These are phyloP conservation scores for Aleiodes testaceus DNA, from an alignment of 2,888 invertebrate genomes.

Conservation along the genomic window DNA sequence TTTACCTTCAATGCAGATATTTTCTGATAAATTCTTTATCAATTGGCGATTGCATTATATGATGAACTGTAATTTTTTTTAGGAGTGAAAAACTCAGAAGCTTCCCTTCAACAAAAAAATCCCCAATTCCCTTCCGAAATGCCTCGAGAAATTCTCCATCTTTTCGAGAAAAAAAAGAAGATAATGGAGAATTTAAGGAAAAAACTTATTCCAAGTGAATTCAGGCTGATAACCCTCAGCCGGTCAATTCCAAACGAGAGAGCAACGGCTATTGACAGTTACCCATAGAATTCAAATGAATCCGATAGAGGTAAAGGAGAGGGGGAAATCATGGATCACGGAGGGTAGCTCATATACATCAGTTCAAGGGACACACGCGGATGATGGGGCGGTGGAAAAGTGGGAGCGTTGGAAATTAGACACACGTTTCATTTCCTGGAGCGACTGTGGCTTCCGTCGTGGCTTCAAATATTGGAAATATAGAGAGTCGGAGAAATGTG, in stretches of 20 bases:
- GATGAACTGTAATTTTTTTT: no score
- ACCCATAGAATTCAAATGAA: slow-evolving; percentile 9
- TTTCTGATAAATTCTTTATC: no score
- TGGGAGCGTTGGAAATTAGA: slow-evolving; percentile 69
- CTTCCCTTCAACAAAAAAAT: no score
- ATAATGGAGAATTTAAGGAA: no score
- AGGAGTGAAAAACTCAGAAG: no score
- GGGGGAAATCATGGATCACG: slow-evolving; percentile 13
- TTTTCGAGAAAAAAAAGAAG: no score
- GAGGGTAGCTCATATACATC: slow-evolving; percentile 20
- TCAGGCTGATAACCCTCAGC: no score
- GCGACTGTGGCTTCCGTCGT: slow-evolving; percentile 68
- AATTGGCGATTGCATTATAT: no score
- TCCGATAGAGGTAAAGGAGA: slow-evolving; percentile 2
- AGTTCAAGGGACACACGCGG: slow-evolving; percentile 19
- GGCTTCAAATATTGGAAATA: slow-evolving; percentile 71
- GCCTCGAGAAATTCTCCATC: no score
- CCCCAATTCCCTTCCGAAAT: no score
- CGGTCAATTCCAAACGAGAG: slow-evolving; percentile 5
- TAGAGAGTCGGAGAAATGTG: slow-evolving; percentile 52
- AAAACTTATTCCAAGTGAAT: no score
- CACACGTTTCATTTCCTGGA: slow-evolving; percentile 72
- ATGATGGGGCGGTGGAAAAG: neutral
- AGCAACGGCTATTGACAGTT: neutral
- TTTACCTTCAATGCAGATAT: no score